A percentile compares a stretch with the other conserved stretches of the same genome.
Conservation (phyloP, 2,888 invertebrate species). For the Crossocerus cetratus region DNA sequence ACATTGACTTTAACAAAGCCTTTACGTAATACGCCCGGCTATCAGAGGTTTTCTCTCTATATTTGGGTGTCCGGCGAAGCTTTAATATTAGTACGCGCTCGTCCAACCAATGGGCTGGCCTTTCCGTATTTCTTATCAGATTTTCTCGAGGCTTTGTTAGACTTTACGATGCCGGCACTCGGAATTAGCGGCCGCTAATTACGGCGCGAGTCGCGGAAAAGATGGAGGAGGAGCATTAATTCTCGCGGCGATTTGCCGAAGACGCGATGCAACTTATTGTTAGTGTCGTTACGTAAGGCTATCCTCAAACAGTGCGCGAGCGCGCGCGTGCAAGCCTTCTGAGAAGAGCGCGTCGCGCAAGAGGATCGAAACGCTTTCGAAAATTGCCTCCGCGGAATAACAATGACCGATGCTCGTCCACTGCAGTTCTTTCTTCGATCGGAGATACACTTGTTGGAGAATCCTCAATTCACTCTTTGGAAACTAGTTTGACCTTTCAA, state of each 20-base stretch:
- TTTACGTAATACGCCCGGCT: constrained; percentile 2
- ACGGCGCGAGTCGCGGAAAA: too few species aligned
- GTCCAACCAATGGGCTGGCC: too few species aligned
- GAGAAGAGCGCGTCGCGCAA: constrained; percentile 20
- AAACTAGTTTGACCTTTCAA: too few species aligned
- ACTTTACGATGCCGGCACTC: too few species aligned
- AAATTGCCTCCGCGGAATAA: constrained; percentile 32
- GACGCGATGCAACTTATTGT: too few species aligned
- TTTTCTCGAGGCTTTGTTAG: too few species aligned
- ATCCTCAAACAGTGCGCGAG: constrained; percentile 8
- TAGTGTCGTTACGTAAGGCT: constrained; percentile 34
- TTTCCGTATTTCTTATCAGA: too few species aligned
- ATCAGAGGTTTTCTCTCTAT: background rate
- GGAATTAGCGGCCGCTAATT: too few species aligned
- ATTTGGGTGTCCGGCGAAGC: background rate
- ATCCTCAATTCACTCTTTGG: too few species aligned
- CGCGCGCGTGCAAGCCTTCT: constrained; percentile 15
- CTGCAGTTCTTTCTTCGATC: too few species aligned
- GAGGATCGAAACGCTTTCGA: constrained; percentile 15
- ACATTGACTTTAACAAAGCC: constrained; percentile 2
- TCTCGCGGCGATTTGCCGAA: constrained; percentile 28
- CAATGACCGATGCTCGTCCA: constrained; percentile 22
- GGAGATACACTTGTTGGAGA: too few species aligned
- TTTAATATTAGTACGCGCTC: background rate
- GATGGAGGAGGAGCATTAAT: background rate